Evolutionary conservation across 2,113 vertebrate species (phyloP), one percentile per base, ranked within the genome.

Genomic region (Melospiza melodia): DNA sequence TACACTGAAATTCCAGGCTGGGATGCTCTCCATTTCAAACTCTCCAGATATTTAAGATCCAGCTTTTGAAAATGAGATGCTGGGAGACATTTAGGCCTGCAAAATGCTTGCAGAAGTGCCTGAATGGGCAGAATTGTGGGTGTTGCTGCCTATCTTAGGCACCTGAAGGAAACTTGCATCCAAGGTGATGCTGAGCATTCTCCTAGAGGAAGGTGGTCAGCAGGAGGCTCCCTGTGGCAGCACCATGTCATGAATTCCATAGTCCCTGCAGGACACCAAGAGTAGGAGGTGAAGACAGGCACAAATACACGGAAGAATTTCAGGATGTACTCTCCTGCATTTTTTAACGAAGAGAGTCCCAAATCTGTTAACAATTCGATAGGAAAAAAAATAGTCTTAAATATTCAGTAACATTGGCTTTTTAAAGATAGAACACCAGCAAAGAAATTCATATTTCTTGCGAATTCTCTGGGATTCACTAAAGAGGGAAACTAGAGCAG

Each of bases 1-100:
- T 5, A n/a, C 0, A 0, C 4, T 62, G n/a, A 49, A 9, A 80
- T 77, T 83, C 54, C 55, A 74, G 13, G 5, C 15, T 82, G 6
- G 3, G 11, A 3, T 59, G 30, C n/a, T 24, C 30, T 84, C 58
- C 2, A 14, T 69, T 76, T 41, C 27, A 58, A 74, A 12, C 69
- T 87, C 44, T 63, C 15, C 33, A 21, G 10, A 5, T 65, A 43
- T 21, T 79, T 44, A 61, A 14, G 44, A 79, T 20, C n/a, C 24
- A 31, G 9, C 20, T n/a, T 31, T 41, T 77, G 49, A 89, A 91
- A 57, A 73, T 4, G 15, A 73, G 31, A 35, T 35, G 18, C 18
- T 63, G 51, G 33, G 49, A 71, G 59, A 44, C 7, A 10, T 67
- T 39, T n/a, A 85, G 30, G 11, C 12, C 15, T 71, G 11, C 5